A percentile compares a stretch with the other conserved stretches of the same genome.
These are phyloP conservation scores for Oreochromis niloticus DNA, from an alignment of 2,113 vertebrate genomes.

Conservation along the genomic window DNA sequence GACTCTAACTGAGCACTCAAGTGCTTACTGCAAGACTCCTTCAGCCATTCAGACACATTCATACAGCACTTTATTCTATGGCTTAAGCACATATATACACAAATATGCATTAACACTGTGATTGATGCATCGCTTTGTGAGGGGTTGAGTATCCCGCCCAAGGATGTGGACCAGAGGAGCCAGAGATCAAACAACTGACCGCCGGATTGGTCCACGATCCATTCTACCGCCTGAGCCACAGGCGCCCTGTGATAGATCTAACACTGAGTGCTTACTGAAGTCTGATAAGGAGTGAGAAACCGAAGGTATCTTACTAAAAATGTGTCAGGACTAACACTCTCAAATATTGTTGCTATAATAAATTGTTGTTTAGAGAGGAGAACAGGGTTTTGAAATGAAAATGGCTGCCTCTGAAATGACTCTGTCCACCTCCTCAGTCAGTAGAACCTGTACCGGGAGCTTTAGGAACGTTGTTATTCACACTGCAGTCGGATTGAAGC, in stretches of 20 bases:
- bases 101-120: not conserved
- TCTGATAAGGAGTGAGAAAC: not conserved
- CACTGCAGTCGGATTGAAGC: not conserved
- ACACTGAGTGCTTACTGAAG: not conserved
- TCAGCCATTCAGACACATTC: not conserved
- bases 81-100: not conserved
- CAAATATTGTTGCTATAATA: not conserved
- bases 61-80: not conserved
- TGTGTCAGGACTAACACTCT: not conserved
- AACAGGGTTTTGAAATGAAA: not conserved
- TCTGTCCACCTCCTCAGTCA: not conserved
- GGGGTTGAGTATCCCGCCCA: not conserved
- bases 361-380: not conserved
- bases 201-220: not conserved
- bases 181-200: not conserved
- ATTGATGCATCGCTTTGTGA: accelerated
- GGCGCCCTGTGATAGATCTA: accelerated
- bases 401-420: not conserved
- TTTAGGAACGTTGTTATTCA: not conserved
- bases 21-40: not conserved
- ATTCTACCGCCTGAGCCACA: not conserved
- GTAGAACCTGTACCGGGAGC: not conserved
- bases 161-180: not conserved
- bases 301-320: not conserved
- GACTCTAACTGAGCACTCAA: not conserved